These are phyloP conservation scores for Alethe diademata DNA, from an alignment of 2,113 vertebrate genomes.

Conservation along the genomic window DNA sequence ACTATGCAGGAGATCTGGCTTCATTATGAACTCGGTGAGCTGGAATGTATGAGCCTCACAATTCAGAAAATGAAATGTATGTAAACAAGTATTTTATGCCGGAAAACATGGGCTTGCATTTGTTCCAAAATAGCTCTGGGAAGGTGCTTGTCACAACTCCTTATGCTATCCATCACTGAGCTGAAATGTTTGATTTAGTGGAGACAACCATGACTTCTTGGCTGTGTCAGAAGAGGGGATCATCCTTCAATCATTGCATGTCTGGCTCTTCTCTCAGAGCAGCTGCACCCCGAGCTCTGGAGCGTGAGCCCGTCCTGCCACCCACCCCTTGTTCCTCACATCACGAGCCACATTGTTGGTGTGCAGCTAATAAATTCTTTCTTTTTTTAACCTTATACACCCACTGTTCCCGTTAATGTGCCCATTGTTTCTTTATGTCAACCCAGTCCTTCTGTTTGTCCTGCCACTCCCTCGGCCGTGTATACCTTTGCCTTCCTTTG, in stretches of 20 bases:
- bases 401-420: not conserved
- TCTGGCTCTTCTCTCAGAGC: rapidly evolving
- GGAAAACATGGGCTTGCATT: not conserved
- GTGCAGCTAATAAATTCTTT: not conserved
- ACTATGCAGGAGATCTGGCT: not conserved
- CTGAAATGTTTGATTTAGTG: not conserved
- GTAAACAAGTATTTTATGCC: not conserved
- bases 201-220: not conserved
- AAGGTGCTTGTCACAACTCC: not conserved
- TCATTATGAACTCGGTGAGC: not conserved
- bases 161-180: not conserved
- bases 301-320: not conserved
- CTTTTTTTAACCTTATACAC: not conserved
- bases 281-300: rapidly evolving
- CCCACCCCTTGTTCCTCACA: not conserved
- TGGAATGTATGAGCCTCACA: not conserved
- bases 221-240: not conserved
- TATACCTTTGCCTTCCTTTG: not conserved
- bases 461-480: not conserved
- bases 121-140: not conserved
- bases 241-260: rapidly evolving
- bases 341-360: not conserved
- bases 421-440: constrained; percentile 43
- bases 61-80: not conserved
- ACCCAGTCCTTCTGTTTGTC: constrained; percentile 28